These are phyloP conservation scores for Venturia canescens DNA, from an alignment of 1,140 invertebrate genomes.

Conservation along the genomic window DNA sequence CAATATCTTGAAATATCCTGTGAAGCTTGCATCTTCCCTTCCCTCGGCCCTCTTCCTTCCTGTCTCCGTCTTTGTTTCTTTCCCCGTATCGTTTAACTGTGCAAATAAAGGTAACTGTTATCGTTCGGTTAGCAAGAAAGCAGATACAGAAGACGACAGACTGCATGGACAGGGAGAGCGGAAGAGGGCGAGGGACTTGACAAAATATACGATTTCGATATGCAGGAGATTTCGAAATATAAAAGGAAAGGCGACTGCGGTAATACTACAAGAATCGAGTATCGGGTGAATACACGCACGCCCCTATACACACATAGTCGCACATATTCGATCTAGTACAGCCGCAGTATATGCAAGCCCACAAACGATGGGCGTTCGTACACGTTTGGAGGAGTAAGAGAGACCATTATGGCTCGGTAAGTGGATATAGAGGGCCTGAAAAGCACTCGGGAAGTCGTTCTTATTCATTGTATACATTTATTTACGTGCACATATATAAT, in stretches of 20 bases:
- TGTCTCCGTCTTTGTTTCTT: not conserved
- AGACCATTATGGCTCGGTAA: not conserved
- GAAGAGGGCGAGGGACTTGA: not conserved
- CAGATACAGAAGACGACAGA: too few species aligned
- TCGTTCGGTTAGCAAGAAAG: not conserved
- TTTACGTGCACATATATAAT: not conserved
- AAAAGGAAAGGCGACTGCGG: not conserved
- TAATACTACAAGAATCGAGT: not conserved
- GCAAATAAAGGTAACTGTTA: conserved; percentile 10
- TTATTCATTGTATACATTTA: not conserved
- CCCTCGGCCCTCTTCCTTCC: not conserved
- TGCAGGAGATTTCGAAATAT: not conserved
- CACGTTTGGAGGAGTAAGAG: conserved; percentile 6
- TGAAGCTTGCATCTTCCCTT: not conserved
- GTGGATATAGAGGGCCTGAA: not conserved
- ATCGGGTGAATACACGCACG: not conserved
- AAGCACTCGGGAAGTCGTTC: not conserved
- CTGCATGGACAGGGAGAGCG: not conserved
- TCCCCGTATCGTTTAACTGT: conserved; percentile 4
- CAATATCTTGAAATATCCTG: conserved; percentile 3
- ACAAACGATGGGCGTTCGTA: conserved; percentile 1
- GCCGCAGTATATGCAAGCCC: not conserved
- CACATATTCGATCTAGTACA: not conserved
- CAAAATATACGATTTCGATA: conserved; percentile 23
- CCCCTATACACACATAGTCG: not conserved